Base-by-base conservation (phyloP, 2,888 invertebrate species). In the Ganaspis brasiliensis region DNA sequence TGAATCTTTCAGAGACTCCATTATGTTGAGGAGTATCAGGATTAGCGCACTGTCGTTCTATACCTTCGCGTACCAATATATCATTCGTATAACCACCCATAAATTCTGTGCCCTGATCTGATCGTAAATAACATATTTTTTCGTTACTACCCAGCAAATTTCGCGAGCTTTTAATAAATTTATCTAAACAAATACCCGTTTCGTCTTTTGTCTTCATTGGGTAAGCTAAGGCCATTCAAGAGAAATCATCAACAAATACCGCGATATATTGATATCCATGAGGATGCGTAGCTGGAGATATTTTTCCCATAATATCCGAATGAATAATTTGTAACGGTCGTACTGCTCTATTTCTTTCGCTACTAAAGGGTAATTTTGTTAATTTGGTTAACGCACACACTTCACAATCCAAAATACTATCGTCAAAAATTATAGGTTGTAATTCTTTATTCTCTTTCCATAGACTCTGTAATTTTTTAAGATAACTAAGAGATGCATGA, bases 101-200 rank as follows among this genome's bases (percentile, higher is more conserved):
- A 19, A 55, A 77, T 67, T 77, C 77, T 0, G 77, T 74, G 0
- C 74, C 77, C 52, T 82, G 77, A 75, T 85, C 85, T 2, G 83
- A 77, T 52, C 79, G 74, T 21, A 85, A 40, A 72, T 85, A 86
- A 24, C 84, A 87, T 3, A 85, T 80, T 71, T 84, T 85, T 10
- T 72, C 82, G 74, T 85, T 67, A 56, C 37, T 55, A 21, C 83
- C 83, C 35, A 82, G 72, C 57, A 85, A 59, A 76, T 85, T 85
- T 79, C 84, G 74, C 12, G 82, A 67, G 59, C 78, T 76, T 49
- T 61, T 82, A 6, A 85, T 21, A 63, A 81, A 81, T 12, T 19
- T 49, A 37, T 81, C 81, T n/a, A 81, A 63, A 57, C 76, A 81
- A 21, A 73, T 10, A 19, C 79, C 79, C 0, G 83, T 80, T 49